Evolutionary conservation across 2,888 invertebrate species (phyloP).

Genomic region (Phaedon cochleariae): DNA sequence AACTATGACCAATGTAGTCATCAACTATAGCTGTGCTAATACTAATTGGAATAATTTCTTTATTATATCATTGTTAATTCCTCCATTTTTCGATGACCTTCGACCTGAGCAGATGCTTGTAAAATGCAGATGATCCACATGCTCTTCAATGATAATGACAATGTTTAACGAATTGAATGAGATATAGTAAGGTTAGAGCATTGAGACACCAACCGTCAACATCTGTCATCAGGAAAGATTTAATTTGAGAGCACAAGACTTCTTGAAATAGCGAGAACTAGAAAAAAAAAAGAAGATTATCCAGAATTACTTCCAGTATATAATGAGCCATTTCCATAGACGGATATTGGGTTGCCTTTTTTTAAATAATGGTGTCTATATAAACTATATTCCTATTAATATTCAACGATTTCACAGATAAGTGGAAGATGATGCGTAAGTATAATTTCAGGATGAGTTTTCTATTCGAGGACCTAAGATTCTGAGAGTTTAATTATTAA

Average conservation of each 20-base stretch:
- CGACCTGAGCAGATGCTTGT: constrained; percentile 38
- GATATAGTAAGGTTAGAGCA: neutral
- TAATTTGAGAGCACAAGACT: neutral
- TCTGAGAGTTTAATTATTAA: too few species aligned
- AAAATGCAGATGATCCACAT: constrained; percentile 32
- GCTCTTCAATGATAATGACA: constrained; percentile 19
- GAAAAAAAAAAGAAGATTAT: too few species aligned
- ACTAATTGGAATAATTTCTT: constrained; percentile 35
- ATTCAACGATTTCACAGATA: too few species aligned
- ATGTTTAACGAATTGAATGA: neutral
- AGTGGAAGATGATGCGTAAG: too few species aligned
- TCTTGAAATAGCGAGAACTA: too few species aligned
- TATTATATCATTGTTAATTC: constrained; percentile 35
- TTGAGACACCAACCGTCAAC: neutral
- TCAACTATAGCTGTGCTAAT: constrained; percentile 7
- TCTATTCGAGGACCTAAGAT: too few species aligned
- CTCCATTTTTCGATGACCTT: constrained; percentile 32
- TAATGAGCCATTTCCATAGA: too few species aligned
- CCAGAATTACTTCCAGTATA: too few species aligned
- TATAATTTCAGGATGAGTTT: too few species aligned
- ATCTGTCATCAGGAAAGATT: neutral
- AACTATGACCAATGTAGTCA: neutral
- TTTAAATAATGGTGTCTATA: too few species aligned
- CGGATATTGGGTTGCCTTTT: too few species aligned
- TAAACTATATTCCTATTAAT: too few species aligned